Evolutionary conservation across 2,113 vertebrate species (phyloP).

Genomic region (Microtus montanus): DNA sequence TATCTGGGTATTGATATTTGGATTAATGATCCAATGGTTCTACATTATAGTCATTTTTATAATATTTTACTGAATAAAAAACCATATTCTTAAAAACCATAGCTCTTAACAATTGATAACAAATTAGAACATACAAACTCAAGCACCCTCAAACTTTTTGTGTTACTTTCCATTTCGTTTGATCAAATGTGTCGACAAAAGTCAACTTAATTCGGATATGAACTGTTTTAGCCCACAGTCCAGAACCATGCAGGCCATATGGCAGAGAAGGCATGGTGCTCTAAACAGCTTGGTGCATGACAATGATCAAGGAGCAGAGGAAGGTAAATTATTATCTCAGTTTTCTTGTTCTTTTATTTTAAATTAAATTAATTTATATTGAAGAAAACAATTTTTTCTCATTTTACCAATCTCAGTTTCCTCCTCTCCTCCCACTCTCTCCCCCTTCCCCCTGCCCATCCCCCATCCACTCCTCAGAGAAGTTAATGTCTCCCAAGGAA

Average conservation of each 20-base stretch:
- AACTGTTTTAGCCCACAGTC: neutral
- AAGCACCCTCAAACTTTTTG: neutral
- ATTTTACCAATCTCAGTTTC: too few species aligned
- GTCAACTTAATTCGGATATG: neutral
- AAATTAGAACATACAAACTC: neutral
- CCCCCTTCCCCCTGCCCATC: too few species aligned
- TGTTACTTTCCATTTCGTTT: neutral
- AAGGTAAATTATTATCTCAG: neutral
- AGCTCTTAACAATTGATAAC: neutral
- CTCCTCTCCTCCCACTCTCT: too few species aligned
- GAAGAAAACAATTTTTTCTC: too few species aligned
- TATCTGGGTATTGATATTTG: neutral
- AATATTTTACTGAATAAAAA: neutral
- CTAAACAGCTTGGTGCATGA: neutral
- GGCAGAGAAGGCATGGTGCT: neutral
- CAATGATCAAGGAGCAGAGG: neutral
- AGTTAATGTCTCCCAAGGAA: too few species aligned
- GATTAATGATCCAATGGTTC: neutral
- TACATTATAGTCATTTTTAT: neutral
- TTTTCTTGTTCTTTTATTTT: too few species aligned
- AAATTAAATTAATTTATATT: too few species aligned
- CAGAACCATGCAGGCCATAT: too few species aligned
- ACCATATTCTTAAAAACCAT: neutral
- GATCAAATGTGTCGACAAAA: neutral
- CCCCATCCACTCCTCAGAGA: too few species aligned